Conservation (phyloP, 64 coral and sea anemone species). For the Actinia equina region DNA sequence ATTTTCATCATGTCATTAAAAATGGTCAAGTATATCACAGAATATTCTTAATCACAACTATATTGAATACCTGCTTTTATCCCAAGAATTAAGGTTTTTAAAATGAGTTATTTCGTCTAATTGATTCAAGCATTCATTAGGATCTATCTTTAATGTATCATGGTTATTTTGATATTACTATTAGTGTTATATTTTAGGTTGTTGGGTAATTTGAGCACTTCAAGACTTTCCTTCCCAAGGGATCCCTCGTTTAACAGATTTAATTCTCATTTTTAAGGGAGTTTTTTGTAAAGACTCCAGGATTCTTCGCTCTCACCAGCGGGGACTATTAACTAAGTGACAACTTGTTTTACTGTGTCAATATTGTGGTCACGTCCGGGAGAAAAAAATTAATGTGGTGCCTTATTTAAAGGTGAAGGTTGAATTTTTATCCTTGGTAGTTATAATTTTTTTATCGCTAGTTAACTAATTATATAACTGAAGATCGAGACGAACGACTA, state of each 20-base stretch:
- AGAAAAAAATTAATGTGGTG: neutral
- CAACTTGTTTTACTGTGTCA: slow-evolving; percentile 28
- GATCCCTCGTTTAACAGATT: neutral
- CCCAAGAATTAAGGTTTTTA: neutral
- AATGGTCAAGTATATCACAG: neutral
- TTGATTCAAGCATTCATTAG: neutral
- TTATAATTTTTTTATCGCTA: neutral
- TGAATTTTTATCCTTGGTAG: neutral
- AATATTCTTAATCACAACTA: neutral
- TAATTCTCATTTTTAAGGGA: neutral
- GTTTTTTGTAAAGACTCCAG: neutral
- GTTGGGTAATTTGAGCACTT: neutral
- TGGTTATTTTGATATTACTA: neutral
- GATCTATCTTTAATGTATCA: neutral
- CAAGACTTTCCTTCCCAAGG: neutral
- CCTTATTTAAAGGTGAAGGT: neutral
- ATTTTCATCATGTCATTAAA: neutral
- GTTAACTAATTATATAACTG: neutral
- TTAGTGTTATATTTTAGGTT: neutral
- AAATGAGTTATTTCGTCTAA: neutral
- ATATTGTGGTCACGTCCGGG: slow-evolving; percentile 58
- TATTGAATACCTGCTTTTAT: neutral
- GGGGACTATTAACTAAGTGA: neutral
- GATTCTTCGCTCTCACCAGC: neutral
- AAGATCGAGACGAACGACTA: slow-evolving; percentile 20